phyloP scores from a whole-genome alignment of 2,888 invertebrate species.

The Cremastinae sp. region DNA sequence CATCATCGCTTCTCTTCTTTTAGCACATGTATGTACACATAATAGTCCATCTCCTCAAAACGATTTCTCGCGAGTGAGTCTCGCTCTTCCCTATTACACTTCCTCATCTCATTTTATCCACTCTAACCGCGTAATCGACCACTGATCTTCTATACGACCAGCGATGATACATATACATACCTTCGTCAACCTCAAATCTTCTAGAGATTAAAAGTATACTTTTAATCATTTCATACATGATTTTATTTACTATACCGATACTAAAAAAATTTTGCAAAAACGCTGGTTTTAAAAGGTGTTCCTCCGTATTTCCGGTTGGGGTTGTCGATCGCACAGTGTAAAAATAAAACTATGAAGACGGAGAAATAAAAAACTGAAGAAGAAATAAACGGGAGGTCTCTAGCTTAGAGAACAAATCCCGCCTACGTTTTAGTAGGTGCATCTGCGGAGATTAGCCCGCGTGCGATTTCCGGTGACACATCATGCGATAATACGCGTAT shows the following conservation, averaged over 20 bases:
- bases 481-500: constrained; percentile 41
- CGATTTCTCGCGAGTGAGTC: constrained; percentile 36
- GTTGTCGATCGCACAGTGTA: constrained; percentile 2
- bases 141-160: constrained; percentile 28
- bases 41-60: constrained; percentile 35
- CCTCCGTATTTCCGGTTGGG: constrained; percentile 10
- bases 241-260: too few species aligned
- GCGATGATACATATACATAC: too few species aligned
- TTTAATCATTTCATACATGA: constrained; percentile 12
- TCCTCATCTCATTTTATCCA: constrained; percentile 29
- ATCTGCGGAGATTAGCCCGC: constrained; percentile 41
- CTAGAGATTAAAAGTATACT: constrained; percentile 10
- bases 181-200: constrained; percentile 15
- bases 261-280: too few species aligned
- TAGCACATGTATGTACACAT: too few species aligned
- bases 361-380: constrained; percentile 27
- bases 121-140: constrained; percentile 29
- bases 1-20: too few species aligned
- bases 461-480: constrained; percentile 60
- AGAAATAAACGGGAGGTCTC: constrained; percentile 30
- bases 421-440: constrained; percentile 55
- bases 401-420: constrained; percentile 30
- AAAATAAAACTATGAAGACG: too few species aligned
- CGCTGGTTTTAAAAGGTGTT: too few species aligned
- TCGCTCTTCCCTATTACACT: constrained; percentile 19